Evolutionary conservation across 2,888 invertebrate species (phyloP).

Genomic region (Lucinisca nassula): DNA sequence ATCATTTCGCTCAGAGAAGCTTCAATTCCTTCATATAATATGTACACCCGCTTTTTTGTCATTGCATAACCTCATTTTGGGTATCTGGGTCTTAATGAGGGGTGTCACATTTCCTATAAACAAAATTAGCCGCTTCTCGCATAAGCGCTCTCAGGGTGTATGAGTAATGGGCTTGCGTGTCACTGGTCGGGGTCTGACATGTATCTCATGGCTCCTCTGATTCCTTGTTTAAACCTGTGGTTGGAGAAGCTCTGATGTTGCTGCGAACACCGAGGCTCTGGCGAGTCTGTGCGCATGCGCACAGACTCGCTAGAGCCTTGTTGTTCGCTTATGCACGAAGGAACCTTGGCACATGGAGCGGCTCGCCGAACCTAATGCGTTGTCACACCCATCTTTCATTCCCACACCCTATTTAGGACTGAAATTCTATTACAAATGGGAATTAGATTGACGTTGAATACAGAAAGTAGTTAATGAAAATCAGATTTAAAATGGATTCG

Average conservation of each 20-base stretch:
- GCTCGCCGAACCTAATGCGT: not conserved
- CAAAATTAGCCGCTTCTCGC: too few relatives aligned
- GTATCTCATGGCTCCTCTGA: too few relatives aligned
- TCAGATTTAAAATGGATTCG: not conserved
- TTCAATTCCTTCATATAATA: not conserved
- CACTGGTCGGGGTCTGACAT: too few relatives aligned
- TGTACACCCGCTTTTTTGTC: not conserved
- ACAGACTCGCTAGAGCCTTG: too few relatives aligned
- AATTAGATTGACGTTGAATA: not conserved
- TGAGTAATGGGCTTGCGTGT: too few relatives aligned
- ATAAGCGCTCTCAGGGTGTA: too few relatives aligned
- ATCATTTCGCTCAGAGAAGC: not conserved
- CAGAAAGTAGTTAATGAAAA: not conserved
- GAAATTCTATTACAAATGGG: conserved; percentile 1
- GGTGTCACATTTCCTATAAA: not conserved
- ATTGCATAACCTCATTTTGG: not conserved
- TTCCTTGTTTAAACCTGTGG: too few relatives aligned
- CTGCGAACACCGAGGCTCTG: too few relatives aligned
- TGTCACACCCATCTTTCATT: not conserved
- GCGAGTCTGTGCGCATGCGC: too few relatives aligned
- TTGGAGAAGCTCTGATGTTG: too few relatives aligned
- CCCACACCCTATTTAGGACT: not conserved
- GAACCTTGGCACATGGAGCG: too few relatives aligned
- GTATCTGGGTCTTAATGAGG: not conserved
- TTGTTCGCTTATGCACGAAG: too few relatives aligned